phyloP scores from a whole-genome alignment of 2,797 vertebrate species.

The Synaphobranchus kaupii region DNA sequence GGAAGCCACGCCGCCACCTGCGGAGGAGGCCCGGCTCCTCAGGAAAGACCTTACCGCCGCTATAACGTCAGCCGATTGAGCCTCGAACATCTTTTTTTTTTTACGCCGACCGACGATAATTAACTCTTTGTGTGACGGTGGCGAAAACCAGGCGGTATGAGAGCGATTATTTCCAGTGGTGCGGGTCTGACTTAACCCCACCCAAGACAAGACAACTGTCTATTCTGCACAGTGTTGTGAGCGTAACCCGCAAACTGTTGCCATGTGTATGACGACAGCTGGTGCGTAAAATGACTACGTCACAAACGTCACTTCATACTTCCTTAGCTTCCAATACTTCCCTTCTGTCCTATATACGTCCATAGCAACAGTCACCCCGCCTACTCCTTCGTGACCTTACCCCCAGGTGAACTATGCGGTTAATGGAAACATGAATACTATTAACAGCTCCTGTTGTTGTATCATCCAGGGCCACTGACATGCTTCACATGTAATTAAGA shows the following conservation, averaged over 20 bases:
- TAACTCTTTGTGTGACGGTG: neutral
- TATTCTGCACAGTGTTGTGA: no score
- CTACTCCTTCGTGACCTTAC: neutral
- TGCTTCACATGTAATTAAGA: neutral
- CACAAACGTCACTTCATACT: neutral
- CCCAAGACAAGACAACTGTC: neutral
- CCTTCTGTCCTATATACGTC: neutral
- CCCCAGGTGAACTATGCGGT: neutral
- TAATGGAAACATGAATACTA: no score
- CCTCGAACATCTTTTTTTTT: neutral
- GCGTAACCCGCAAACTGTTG: neutral
- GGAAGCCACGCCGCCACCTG: neutral
- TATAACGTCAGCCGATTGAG: neutral
- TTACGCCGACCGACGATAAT: neutral
- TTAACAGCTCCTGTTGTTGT: neutral
- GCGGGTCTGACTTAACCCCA: neutral
- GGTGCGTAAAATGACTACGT: neutral
- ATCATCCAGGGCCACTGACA: neutral
- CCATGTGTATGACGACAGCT: neutral
- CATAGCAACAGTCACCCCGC: neutral
- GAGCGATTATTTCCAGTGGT: neutral
- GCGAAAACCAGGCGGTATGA: neutral
- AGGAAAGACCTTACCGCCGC: neutral
- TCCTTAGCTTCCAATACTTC: neutral
- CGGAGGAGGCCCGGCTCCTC: neutral